Evolutionary conservation across 2,888 invertebrate species (phyloP), one percentile per base, ranked within the genome.

Genomic region (Clusia tigrina): DNA sequence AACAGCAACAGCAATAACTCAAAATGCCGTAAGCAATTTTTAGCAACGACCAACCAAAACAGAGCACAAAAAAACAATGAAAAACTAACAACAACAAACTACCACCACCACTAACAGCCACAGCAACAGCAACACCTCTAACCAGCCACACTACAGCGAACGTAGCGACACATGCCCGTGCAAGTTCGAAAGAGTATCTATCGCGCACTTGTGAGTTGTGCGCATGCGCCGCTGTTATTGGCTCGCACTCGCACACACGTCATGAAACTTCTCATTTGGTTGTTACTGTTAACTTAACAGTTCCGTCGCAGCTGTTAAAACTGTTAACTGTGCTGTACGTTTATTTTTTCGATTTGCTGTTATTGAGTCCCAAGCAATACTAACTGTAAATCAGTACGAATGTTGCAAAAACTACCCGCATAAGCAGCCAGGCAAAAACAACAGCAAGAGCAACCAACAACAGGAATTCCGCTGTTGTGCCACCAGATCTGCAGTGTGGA

Each of bases 91-190:
- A 46, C 58, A 17, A 65, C 68, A 64, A 61, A 65, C 37, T 24
- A 52, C 52, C 22, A 51, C 46, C 52, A 37, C 51, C 52, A 9
- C 15, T 15, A 60, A 46, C 55, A 51, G 55, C 22, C n/a, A 42
- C 67, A 77, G 72, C 76, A 70, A 71, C 57, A 10, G 10, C 46
- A 15, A 57, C 46, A 15, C 20, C 17, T 51, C 23, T 10, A 24
- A 42, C 2, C 57, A 57, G 42, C n/a, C 25, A 23, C 23, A 23
- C 17, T 38, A 46, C 57, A 42, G 25, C 46, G 9, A 46, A 42
- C 6, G 18, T 23, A 2, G 57, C 2, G 46, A 46, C n/a, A 17
- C 42, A 32, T 32, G 32, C 12, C 12, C n/a, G n/a, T n/a, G n/a
- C 32, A 32, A 32, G 32, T 32, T 32, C 32, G 32, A n/a, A n/a